Conservation (phyloP, 1,140 invertebrate species). For the Drosophila trapezifrons region DNA sequence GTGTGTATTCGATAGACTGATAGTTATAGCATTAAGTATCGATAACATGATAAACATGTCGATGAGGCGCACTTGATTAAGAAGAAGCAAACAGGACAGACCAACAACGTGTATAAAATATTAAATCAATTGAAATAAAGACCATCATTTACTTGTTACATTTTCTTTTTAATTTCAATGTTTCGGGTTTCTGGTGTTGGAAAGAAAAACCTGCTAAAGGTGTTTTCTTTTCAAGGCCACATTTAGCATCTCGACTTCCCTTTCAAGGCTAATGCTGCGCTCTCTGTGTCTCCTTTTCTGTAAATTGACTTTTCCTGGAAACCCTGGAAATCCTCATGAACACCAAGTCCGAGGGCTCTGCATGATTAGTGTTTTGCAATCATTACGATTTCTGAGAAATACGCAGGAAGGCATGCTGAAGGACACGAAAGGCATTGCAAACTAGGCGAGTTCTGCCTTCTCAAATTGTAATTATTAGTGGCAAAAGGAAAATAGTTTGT, state of each 20-base stretch:
- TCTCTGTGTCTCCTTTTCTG: background rate
- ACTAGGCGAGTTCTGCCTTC: background rate
- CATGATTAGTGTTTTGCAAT: background rate
- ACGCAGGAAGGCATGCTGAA: too few relatives aligned
- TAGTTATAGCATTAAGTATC: too few relatives aligned
- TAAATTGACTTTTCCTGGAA: background rate
- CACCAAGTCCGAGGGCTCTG: background rate
- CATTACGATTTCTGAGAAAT: slow-evolving; percentile 1
- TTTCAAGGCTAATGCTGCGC: background rate
- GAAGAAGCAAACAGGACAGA: too few relatives aligned
- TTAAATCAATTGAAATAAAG: too few relatives aligned
- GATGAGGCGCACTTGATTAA: too few relatives aligned
- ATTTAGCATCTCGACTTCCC: background rate
- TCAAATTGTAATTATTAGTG: background rate
- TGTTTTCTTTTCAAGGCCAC: background rate
- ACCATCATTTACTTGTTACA: too few relatives aligned
- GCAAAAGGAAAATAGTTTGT: background rate
- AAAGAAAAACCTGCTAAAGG: background rate
- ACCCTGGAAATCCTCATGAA: background rate
- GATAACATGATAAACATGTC: too few relatives aligned
- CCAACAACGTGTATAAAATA: too few relatives aligned
- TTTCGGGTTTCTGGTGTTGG: background rate
- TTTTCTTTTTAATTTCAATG: background rate
- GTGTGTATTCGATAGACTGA: too few relatives aligned
- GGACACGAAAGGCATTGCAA: too few relatives aligned